Evolutionary conservation across 2,113 vertebrate species (phyloP).

Genomic region (Ornithorhynchus anatinus): DNA sequence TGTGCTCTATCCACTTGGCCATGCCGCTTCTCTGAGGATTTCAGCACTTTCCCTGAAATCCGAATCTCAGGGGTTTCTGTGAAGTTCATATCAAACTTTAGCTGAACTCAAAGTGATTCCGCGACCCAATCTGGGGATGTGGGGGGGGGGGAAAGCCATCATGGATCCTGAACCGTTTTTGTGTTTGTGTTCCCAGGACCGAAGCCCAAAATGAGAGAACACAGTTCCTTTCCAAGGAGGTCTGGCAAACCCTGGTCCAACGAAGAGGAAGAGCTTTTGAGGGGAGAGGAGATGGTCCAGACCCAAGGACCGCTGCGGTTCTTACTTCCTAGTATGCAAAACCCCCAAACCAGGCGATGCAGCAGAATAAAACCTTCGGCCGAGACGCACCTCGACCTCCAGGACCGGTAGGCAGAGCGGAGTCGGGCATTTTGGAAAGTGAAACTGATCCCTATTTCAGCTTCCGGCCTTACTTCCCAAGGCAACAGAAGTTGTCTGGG

Average conservation of each 20-base stretch:
- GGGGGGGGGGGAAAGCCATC: too few species aligned
- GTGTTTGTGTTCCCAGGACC: slow-evolving; percentile 43
- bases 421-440: not conserved
- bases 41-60: too few species aligned
- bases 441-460: too few species aligned
- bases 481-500: too few species aligned
- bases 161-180: not conserved
- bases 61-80: too few species aligned
- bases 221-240: slow-evolving; percentile 22
- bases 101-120: too few species aligned
- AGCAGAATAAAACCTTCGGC: slow-evolving; percentile 21
- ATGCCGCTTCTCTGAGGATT: too few species aligned
- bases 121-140: too few species aligned
- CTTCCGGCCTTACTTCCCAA: too few species aligned
- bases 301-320: slow-evolving; percentile 33
- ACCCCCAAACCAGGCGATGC: slow-evolving; percentile 3
- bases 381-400: slow-evolving; percentile 20
- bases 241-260: slow-evolving; percentile 39
- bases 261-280: slow-evolving; percentile 40
- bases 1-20: too few species aligned
- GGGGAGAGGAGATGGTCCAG: slow-evolving; percentile 26
- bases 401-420: slow-evolving; percentile 18
- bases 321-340: slow-evolving; percentile 35
- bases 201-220: slow-evolving; percentile 14
- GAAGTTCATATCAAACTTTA: too few species aligned